Evolutionary conservation across 2,113 vertebrate species (phyloP).

Genomic region (Tor tambroides): DNA sequence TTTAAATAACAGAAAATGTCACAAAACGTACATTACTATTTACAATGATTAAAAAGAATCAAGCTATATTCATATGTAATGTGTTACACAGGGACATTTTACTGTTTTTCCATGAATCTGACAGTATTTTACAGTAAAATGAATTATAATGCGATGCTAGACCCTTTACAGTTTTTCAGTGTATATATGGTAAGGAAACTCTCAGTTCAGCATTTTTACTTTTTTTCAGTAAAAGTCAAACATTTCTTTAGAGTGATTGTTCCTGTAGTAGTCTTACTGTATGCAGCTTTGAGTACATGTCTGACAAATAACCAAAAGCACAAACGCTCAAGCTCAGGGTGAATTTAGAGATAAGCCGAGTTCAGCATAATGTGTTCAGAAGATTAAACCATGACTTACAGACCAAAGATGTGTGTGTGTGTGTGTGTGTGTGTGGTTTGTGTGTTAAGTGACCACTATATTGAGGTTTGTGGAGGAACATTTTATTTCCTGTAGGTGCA

Average conservation of each 20-base stretch:
- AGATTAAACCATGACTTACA: background rate
- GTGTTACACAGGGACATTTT: too few species aligned
- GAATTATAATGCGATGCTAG: too few species aligned
- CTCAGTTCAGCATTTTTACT: too few species aligned
- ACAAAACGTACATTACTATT: too few species aligned
- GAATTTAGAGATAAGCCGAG: background rate
- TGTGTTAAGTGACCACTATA: background rate
- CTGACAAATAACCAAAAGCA: background rate
- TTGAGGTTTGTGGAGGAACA: background rate
- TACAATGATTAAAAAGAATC: too few species aligned
- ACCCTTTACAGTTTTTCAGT: too few species aligned
- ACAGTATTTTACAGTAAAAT: too few species aligned
- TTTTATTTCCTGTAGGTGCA: background rate
- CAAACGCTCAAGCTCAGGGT: background rate
- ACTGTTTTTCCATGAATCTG: too few species aligned
- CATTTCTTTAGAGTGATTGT: background rate
- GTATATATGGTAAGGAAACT: too few species aligned
- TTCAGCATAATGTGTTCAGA: background rate
- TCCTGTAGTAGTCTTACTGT: background rate
- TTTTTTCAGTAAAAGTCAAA: too few species aligned
- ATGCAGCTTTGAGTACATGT: background rate
- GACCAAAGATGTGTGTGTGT: background rate
- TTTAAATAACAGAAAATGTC: too few species aligned
- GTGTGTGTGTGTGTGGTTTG: background rate
- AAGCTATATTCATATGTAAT: too few species aligned